Base-by-base conservation (phyloP, 1,140 invertebrate species). In the Heliconius nattereri region DNA sequence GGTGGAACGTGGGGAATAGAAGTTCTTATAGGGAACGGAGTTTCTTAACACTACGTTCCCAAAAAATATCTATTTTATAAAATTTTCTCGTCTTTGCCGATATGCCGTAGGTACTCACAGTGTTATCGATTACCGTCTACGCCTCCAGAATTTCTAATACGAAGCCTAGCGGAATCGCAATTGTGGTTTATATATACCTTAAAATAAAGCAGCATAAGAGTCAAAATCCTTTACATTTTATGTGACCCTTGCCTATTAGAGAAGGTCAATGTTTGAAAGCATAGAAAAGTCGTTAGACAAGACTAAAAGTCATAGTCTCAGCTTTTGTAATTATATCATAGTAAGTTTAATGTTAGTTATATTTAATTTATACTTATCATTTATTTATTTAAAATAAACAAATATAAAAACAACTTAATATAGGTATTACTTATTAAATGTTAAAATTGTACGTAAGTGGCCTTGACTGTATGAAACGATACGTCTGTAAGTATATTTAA, bases 121-220 rank as follows among this genome's bases (percentile, higher is more conserved):
- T 78, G 79, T 85, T 86, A 90, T 90, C 88, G 88, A 90, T 90
- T 86, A 81, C 78, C 45, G 78, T 54, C 76, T 84, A 90, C 86
- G 87, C 76, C 57, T 40, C 35, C 75, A 54, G 88, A 86, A 90
- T 90, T 83, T 80, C 71, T 85, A 90, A 90, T 85, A 72, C n/a
- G 60, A 71, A 29, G 7, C 45, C 26, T 78, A 37, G 45, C 60
- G 20, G 3, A 70, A 37, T 75, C 52, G 23, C 19, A 45, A 23
- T 23, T 54, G 49, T 45, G 57, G n/a, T 78, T 57, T 8, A 54
- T 35, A 37, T 73, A 40, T n/a, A 52, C 80, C 76, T 81, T 89
- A 85, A 54, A 1, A 0, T 3, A 1, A 13, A 35, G 1, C 0
- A 1, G 0, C 9, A 81, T 86, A 85, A 81, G 75, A 37, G 9